Evolutionary conservation across 2,113 vertebrate genomes (phyloP).

Genomic region (Onychostoma macrolepis): DNA sequence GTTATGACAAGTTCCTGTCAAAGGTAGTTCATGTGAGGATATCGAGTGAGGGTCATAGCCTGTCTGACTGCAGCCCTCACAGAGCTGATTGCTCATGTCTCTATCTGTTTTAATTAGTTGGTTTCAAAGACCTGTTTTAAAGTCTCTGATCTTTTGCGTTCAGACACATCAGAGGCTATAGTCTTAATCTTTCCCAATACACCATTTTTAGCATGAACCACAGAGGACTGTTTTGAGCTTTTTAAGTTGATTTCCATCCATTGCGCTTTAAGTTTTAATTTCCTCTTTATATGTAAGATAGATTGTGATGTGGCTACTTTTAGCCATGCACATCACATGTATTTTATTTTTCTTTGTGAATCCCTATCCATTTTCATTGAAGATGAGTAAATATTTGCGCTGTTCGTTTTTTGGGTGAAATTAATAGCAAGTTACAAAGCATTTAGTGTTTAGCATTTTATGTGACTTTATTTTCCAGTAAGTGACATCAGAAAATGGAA

Average conservation of each 20-base stretch:
- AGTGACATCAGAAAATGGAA: no score
- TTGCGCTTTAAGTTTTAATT: neutral
- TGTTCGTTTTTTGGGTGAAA: neutral
- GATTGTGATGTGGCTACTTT: neutral
- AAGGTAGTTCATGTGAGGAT: neutral
- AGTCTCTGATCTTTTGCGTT: conserved; percentile 15
- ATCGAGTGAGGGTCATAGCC: neutral
- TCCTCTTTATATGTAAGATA: conserved; percentile 2
- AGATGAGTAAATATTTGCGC: neutral
- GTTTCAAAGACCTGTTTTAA: conserved; percentile 33
- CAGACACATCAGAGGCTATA: conserved; percentile 20
- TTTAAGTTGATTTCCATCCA: conserved; percentile 17
- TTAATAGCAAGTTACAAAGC: no score
- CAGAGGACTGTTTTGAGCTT: conserved; percentile 24
- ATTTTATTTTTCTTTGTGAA: neutral
- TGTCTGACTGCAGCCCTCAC: neutral
- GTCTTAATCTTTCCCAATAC: conserved; percentile 25
- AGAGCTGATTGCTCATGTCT: neutral
- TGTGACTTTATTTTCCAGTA: no score
- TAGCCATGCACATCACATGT: neutral
- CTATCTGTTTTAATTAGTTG: conserved; percentile 27
- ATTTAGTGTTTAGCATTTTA: no score
- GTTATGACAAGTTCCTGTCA: conserved; percentile 29
- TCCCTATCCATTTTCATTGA: neutral
- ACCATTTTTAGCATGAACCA: conserved; percentile 19